Base-by-base conservation (phyloP, 2,888 invertebrate genomes). In the Himalopsyche japonica region DNA sequence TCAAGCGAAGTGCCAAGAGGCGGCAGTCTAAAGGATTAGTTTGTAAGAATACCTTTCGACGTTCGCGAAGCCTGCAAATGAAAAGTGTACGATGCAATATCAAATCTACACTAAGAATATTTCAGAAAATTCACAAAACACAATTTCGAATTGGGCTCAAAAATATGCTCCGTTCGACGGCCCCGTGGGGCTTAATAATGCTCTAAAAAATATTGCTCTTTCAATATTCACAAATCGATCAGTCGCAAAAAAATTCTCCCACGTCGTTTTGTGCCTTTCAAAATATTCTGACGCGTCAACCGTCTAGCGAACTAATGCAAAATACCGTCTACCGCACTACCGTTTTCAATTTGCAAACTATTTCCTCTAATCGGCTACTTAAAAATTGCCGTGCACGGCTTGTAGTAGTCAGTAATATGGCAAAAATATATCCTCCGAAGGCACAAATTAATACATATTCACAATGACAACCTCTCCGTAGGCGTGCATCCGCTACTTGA, bases 391-490 rank as follows among this genome's bases (percentile, higher is more conserved):
- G 57, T 76, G 64, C 70, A 34, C 82, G 77, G 78, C 82, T 64
- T 57, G 48, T 30, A 43, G 84, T 43, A 43, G 84, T 81, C 77
- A 57, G 80, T 76, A 76, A 81, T 76, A 76, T 85, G 87, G 87
- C 87, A 84, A 87, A 87, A 87, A 86, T 86, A 87, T 85, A 87
- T 84, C 79, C 80, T 77, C 77, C 79, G 86, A 87, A 87, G 87
- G 87, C 87, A 87, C 87, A 86, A 86, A 86, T 86, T 82, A 87
- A 87, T 86, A 87, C 85, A 87, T 85, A 85, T 85, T 79, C 83
- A 83, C 83, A 86, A 78, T 86, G 82, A 85, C 86, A 86, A 85
- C 86, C 85, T 70, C 83, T 76, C 81, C 80, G 32, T 84, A 34
- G 82, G n/a, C 49, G 48, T 43, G 80, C 70, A 18, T 49, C 48